These are phyloP conservation scores for Rhinogobio ventralis DNA, from an alignment of 2,797 vertebrate genomes.

Conservation along the genomic window DNA sequence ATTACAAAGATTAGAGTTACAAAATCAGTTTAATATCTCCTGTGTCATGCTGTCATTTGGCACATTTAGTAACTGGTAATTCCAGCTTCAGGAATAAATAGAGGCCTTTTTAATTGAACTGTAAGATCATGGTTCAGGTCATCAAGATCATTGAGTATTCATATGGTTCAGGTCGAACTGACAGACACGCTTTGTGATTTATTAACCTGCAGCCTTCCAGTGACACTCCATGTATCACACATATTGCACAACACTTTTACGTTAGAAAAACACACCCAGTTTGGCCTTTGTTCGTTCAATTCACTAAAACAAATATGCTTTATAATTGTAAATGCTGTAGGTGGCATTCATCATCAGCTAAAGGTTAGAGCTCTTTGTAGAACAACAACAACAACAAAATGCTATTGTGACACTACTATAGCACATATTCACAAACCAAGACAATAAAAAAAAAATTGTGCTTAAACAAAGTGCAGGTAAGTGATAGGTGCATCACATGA, in stretches of 20 bases:
- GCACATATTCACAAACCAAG: background rate
- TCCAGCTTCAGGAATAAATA: background rate
- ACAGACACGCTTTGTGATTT: conserved; percentile 6
- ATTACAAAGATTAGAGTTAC: background rate
- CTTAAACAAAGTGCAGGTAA: background rate
- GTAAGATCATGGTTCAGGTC: background rate
- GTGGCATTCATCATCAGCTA: background rate
- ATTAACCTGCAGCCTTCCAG: conserved; percentile 22
- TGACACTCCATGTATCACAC: conserved; percentile 12
- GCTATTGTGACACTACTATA: conserved; percentile 5
- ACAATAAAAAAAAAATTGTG: background rate
- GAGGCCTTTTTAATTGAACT: background rate
- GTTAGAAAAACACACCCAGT: conserved; percentile 29
- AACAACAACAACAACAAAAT: conserved; percentile 10
- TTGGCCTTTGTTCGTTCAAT: conserved; percentile 17
- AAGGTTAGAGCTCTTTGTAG: conserved; percentile 30
- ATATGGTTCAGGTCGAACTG: background rate
- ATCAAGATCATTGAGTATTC: background rate
- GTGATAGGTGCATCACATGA: background rate
- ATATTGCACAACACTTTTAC: conserved; percentile 20
- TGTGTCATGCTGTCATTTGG: background rate
- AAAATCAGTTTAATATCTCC: background rate
- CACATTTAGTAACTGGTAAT: background rate
- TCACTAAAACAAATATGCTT: conserved; percentile 17
- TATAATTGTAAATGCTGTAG: background rate